These are phyloP conservation scores for Otolemur garnettii DNA, from an alignment of 2,113 vertebrate species.

Conservation along the genomic window DNA sequence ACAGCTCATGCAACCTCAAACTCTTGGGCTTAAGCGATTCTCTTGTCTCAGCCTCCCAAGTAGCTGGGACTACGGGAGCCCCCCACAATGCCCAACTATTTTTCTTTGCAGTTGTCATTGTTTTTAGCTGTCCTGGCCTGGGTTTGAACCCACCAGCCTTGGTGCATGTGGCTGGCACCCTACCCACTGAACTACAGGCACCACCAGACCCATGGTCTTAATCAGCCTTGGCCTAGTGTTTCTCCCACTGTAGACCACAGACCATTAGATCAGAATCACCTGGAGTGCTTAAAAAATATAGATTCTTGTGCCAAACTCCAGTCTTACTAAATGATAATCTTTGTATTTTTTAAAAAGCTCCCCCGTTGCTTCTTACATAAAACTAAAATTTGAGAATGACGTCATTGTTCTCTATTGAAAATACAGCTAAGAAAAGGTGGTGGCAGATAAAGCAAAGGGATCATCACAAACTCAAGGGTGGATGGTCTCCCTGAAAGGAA, in stretches of 20 bases:
- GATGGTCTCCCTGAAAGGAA: not conserved
- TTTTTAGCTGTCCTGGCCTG: too few species aligned
- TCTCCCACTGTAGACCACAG: not conserved
- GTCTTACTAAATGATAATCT: not conserved
- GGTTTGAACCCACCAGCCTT: too few species aligned
- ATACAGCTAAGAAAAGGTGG: not conserved
- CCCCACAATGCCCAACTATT: too few species aligned
- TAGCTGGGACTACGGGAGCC: too few species aligned
- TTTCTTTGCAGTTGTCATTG: too few species aligned
- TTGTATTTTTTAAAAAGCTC: not conserved
- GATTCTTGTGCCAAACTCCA: not conserved
- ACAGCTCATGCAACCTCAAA: too few species aligned
- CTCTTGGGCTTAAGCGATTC: too few species aligned
- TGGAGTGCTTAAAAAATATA: not conserved
- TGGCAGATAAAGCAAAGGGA: not conserved
- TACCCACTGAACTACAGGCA: too few species aligned
- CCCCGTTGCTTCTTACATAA: not conserved
- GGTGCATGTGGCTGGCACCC: too few species aligned
- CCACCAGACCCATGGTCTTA: not conserved
- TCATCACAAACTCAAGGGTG: not conserved
- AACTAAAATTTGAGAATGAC: conserved; percentile 37
- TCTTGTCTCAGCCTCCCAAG: too few species aligned
- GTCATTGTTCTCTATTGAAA: conserved; percentile 29
- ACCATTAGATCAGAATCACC: not conserved
- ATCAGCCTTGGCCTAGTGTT: not conserved